Evolutionary conservation across 2,113 vertebrate species (phyloP).

Genomic region (Henicopernis longicauda): DNA sequence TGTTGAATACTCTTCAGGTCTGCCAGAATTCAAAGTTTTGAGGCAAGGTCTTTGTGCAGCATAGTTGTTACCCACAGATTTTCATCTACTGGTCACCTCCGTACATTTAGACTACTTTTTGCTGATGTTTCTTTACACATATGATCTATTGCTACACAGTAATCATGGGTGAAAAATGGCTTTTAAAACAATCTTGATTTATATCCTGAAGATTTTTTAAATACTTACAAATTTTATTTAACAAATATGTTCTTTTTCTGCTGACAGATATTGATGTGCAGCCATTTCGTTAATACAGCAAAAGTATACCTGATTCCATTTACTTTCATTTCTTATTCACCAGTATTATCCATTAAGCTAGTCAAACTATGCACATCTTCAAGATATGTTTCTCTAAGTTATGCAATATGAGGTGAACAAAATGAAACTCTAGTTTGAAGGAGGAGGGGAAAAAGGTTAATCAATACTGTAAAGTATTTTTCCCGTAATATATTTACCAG

Average conservation of each 20-base stretch:
- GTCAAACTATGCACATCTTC: neutral
- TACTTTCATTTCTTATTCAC: neutral
- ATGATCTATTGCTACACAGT: neutral
- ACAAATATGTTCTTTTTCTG: neutral
- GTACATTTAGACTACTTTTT: neutral
- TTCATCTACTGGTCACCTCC: neutral
- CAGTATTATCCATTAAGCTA: neutral
- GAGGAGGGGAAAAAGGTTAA: neutral
- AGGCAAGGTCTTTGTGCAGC: neutral
- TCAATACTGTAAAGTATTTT: neutral
- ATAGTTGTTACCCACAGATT: neutral
- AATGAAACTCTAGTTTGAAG: neutral
- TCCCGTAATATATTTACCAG: neutral
- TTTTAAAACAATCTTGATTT: neutral
- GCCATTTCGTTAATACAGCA: neutral
- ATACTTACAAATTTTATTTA: neutral
- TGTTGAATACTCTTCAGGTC: neutral
- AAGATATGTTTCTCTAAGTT: neutral
- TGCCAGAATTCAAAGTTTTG: neutral
- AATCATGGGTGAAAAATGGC: neutral
- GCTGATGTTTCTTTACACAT: neutral
- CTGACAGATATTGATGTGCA: neutral
- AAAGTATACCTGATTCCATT: neutral
- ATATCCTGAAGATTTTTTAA: neutral
- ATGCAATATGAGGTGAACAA: neutral